These are phyloP conservation scores for Empis livida DNA, from an alignment of 2,888 invertebrate genomes.

Conservation along the genomic window DNA sequence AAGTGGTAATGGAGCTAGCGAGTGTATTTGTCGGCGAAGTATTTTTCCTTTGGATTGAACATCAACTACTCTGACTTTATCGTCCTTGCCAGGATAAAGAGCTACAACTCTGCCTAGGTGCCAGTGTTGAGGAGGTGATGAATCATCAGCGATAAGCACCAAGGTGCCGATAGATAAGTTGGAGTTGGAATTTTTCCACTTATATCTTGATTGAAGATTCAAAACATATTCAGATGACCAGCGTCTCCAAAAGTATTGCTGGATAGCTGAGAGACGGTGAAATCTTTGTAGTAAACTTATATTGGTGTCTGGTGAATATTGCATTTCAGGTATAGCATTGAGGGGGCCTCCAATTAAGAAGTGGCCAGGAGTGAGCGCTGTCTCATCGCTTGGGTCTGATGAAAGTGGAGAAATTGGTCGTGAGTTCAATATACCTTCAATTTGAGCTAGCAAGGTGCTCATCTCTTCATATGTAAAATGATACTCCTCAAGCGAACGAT, in stretches of 20 bases:
- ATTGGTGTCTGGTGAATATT: background rate
- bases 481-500: background rate
- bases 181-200: background rate
- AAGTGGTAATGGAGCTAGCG: background rate
- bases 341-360: slow-evolving; percentile 8
- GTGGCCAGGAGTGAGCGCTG: slow-evolving; percentile 6
- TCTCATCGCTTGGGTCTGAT: slow-evolving; percentile 5
- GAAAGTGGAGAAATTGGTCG: slow-evolving; percentile 1
- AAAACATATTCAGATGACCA: background rate
- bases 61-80: background rate
- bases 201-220: background rate
- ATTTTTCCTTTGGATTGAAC: background rate
- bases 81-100: background rate
- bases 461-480: slow-evolving; percentile 5
- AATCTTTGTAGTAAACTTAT: background rate
- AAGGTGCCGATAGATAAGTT: background rate
- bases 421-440: background rate
- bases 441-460: background rate
- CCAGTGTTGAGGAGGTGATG: background rate
- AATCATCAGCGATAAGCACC: background rate
- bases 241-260: background rate
- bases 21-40: background rate
- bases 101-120: background rate
- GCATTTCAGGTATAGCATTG: background rate
- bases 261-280: background rate